Evolutionary conservation across 2,113 vertebrate genomes (phyloP), one percentile per base, ranked within the genome.

Genomic region (Ageneiosus marmoratus): DNA sequence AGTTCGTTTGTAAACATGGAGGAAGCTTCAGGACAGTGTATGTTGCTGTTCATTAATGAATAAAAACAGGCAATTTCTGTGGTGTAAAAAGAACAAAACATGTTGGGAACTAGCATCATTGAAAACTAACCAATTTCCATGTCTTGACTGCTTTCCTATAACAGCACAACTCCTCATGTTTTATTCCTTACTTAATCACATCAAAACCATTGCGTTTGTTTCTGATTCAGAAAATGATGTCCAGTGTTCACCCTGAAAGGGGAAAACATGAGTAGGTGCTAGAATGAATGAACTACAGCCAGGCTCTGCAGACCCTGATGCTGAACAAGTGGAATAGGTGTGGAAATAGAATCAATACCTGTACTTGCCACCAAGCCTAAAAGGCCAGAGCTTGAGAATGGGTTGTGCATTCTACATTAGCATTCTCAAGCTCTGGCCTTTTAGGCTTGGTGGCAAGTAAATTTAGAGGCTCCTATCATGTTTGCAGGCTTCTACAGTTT

Each of bases 401-500:
- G 51, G 32, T 55, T 76, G 20, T 74, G 27, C 27, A 29, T 74
- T 51, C 9, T 74, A 74, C 50, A 55, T 76, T 55, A 37, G 51
- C 60, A 65, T 85, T 87, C 84, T 56, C 81, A 83, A 81, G 78
- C 77, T 78, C 90, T 89, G 93, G 92, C 88, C 93, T 93, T 95
- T 91, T 92, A 88, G 88, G 90, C 89, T 86, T 87, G 89, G 87
- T 87, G 89, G 92, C 63, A 60, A 95, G 95, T 95, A 95, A 95
- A 95, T 95, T 94, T 91, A 96, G 93, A 89, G 88, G 72, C 83
- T 83, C 88, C 92, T 94, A 95, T 96, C 93, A 86, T 91, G 93
- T 91, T 93, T 92, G 92, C 95, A 92, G 91, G 86, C 91, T 92
- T 95, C 92, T 99, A 96, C 93, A 82, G 93, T 98, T 97, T 97